These are phyloP conservation scores for Trichonephila inaurata DNA, from an alignment of 1,140 invertebrate genomes.

Conservation along the genomic window DNA sequence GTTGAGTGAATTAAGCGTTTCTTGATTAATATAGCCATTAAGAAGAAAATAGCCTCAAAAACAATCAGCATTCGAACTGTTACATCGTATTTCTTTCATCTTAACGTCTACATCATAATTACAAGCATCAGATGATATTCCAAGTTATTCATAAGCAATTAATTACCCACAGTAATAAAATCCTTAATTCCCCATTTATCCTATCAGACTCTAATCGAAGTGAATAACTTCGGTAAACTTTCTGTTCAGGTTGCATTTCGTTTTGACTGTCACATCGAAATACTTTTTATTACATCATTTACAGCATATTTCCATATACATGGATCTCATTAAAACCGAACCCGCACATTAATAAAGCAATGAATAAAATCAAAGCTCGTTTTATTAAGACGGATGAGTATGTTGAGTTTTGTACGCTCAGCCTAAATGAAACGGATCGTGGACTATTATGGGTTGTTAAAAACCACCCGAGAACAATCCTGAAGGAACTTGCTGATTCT, in stretches of 20 bases:
- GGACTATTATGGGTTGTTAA: slow-evolving; percentile 19
- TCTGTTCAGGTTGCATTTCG: background rate
- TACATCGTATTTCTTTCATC: background rate
- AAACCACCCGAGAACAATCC: background rate
- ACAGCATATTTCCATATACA: too few relatives aligned
- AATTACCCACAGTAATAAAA: background rate
- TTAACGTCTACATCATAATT: background rate
- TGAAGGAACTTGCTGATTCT: background rate
- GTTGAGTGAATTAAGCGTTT: too few relatives aligned
- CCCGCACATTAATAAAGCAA: slow-evolving; percentile 25
- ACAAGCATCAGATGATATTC: background rate
- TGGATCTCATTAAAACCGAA: slow-evolving; percentile 18
- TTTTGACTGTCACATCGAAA: background rate
- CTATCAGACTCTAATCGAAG: background rate
- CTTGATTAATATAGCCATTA: too few relatives aligned
- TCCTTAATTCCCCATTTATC: background rate
- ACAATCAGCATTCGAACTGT: background rate
- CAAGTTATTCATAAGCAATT: background rate
- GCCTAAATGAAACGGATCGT: background rate
- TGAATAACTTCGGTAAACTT: background rate
- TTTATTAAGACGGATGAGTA: background rate
- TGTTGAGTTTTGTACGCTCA: background rate
- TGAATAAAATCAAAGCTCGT: slow-evolving; percentile 39
- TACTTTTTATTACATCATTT: background rate
- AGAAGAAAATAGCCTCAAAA: background rate